Evolutionary conservation across 2,888 invertebrate genomes (phyloP).

Genomic region (Gordius sp.): DNA sequence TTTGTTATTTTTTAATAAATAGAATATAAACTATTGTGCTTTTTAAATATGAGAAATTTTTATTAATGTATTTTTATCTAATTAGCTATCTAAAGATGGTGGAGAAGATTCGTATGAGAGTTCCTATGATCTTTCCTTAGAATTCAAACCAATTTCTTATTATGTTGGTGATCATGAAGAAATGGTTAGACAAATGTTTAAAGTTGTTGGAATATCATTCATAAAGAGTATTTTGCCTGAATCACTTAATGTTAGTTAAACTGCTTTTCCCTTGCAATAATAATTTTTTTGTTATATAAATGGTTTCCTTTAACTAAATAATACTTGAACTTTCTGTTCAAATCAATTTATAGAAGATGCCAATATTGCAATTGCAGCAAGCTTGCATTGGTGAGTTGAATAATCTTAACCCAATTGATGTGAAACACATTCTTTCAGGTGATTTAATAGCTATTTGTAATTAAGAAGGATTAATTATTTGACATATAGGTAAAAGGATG

Average conservation of each 20-base stretch:
- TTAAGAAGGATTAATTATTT: too few species aligned
- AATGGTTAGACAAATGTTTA: slow-evolving; percentile 11
- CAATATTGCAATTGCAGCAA: slow-evolving; percentile 2
- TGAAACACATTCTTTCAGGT: too few species aligned
- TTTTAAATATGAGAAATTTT: too few species aligned
- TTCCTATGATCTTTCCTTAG: slow-evolving; percentile 9
- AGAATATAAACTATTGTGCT: too few species aligned
- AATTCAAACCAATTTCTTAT: slow-evolving; percentile 10
- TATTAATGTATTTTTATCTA: too few species aligned
- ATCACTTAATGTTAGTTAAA: not conserved
- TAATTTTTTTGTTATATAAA: not conserved
- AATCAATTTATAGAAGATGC: not conserved
- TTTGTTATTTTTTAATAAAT: too few species aligned
- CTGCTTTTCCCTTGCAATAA: not conserved
- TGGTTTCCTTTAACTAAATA: not conserved
- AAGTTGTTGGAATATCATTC: slow-evolving; percentile 2
- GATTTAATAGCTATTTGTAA: too few species aligned
- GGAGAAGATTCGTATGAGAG: not conserved
- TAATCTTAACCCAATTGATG: too few species aligned
- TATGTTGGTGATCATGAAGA: slow-evolving; percentile 1
- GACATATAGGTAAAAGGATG: too few species aligned
- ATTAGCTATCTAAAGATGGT: too few species aligned
- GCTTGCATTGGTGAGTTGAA: slow-evolving; percentile 10
- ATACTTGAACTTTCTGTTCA: not conserved
- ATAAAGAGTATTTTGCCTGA: not conserved